Evolutionary conservation across 2,797 vertebrate species (phyloP).

Genomic region (Phrynocephalus guinanensis): DNA sequence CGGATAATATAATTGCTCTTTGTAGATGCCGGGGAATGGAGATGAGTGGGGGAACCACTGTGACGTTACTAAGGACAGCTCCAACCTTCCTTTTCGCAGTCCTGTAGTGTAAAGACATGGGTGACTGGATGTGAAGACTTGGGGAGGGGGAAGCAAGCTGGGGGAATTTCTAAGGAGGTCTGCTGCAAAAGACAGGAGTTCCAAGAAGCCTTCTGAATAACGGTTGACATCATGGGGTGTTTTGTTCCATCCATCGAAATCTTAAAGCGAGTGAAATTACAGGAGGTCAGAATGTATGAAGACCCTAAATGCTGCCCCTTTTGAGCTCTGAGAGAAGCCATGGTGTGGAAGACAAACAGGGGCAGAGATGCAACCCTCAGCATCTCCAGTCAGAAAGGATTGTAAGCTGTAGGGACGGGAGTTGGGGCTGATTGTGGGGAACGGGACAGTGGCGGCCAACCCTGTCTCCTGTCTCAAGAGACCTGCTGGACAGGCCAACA

Average conservation of each 20-base stretch:
- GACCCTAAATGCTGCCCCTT: not conserved
- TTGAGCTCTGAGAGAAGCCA: not conserved
- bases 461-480: not conserved
- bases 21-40: conserved; percentile 32
- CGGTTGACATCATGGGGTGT: not conserved
- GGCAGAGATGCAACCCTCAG: not conserved
- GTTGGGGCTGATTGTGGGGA: too few relatives aligned
- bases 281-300: conserved; percentile 11
- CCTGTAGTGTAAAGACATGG: conserved; percentile 33
- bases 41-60: not conserved
- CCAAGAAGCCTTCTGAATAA: not conserved
- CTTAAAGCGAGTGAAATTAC: conserved; percentile 24
- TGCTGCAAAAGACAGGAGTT: conserved; percentile 37
- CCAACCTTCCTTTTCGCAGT: conserved; percentile 44
- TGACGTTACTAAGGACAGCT: conserved; percentile 14
- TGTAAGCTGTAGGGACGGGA: too few relatives aligned
- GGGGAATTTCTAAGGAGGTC: conserved; percentile 13
- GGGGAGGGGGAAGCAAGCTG: not conserved
- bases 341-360: not conserved
- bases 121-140: conserved; percentile 52
- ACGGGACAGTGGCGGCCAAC: not conserved
- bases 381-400: not conserved
- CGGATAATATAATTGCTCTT: not conserved
- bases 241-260: conserved; percentile 22
- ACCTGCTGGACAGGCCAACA: not conserved